Percentiles rank a stretch among this genome's conserved stretches.
phyloP scores from a whole-genome alignment of 2,888 invertebrate genomes.

The Zhengitettix transpicula region DNA sequence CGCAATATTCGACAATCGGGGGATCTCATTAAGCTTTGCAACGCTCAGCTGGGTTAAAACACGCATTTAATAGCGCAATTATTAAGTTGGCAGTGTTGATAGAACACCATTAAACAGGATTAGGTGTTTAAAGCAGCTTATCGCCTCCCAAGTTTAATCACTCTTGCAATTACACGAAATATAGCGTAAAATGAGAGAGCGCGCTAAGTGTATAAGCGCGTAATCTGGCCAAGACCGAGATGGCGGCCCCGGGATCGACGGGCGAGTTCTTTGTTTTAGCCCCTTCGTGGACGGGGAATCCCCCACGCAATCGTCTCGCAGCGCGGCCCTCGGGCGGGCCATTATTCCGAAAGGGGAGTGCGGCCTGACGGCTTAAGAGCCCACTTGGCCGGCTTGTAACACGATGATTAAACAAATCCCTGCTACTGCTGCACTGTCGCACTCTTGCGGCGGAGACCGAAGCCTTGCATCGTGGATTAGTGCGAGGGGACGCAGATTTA shows the following conservation, averaged over 20 bases:
- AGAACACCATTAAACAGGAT: not conserved
- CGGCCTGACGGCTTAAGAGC: not conserved
- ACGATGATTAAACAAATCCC: slow-evolving; percentile 1
- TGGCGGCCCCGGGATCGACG: too few relatives aligned
- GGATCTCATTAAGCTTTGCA: too few relatives aligned
- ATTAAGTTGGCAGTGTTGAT: not conserved
- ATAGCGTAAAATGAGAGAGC: not conserved
- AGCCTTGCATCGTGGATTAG: not conserved
- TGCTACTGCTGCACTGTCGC: not conserved
- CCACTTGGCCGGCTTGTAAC: not conserved
- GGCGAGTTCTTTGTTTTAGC: not conserved
- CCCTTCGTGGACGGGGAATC: not conserved
- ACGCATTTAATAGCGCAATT: not conserved
- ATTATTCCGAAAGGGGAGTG: not conserved
- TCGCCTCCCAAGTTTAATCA: not conserved
- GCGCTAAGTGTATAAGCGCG: not conserved
- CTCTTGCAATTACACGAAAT: not conserved
- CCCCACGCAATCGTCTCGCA: not conserved
- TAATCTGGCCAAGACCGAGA: not conserved
- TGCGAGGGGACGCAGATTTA: too few relatives aligned
- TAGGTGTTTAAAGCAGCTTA: not conserved
- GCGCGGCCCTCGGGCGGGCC: not conserved
- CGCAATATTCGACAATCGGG: too few relatives aligned
- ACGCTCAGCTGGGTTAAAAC: too few relatives aligned
- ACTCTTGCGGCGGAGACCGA: not conserved